A percentile compares a stretch with the other conserved stretches of the same genome.
Conservation (phyloP, 2,888 invertebrate genomes). For the Tridacna gigas region DNA sequence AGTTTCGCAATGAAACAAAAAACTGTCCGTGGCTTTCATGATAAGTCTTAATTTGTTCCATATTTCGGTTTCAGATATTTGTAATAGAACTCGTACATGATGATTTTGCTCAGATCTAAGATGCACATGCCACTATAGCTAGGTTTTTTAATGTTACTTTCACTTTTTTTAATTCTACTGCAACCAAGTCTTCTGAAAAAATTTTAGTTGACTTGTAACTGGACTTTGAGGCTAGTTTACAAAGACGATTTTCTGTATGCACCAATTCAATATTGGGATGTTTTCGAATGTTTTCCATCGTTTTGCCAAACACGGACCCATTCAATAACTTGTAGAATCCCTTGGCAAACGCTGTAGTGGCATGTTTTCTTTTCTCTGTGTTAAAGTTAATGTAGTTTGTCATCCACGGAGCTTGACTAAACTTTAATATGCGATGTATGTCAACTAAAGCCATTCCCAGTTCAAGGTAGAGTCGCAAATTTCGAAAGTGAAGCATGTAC, state of each 20-base stretch:
- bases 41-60: slow-evolving; percentile 25
- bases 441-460: slow-evolving; percentile 71
- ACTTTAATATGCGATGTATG: slow-evolving; percentile 78
- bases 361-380: slow-evolving; percentile 70
- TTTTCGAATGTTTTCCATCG: slow-evolving; percentile 50
- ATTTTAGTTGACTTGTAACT: slow-evolving; percentile 38
- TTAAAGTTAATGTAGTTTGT: slow-evolving; percentile 81
- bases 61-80: slow-evolving; percentile 75
- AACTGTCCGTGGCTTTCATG: slow-evolving; percentile 11
- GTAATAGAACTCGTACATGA: slow-evolving; percentile 83
- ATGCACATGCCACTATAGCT: slow-evolving; percentile 46
- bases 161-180: slow-evolving; percentile 27
- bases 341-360: slow-evolving; percentile 80
- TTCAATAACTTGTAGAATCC: slow-evolving; percentile 75
- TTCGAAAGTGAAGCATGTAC: slow-evolving; percentile 82
- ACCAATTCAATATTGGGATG: slow-evolving; percentile 41
- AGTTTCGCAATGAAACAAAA: no score
- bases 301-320: slow-evolving; percentile 67
- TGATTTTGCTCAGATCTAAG: slow-evolving; percentile 83
- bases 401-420: slow-evolving; percentile 79
- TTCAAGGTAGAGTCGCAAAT: slow-evolving; percentile 75
- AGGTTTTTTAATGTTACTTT: slow-evolving; percentile 46
- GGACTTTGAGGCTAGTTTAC: slow-evolving; percentile 37
- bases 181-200: slow-evolving; percentile 43
- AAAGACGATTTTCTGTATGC: slow-evolving; percentile 33